Percentiles rank a stretch among this genome's conserved stretches.
phyloP scores from a whole-genome alignment of 2,888 invertebrate species.

The Drosophila nr. medialis region DNA sequence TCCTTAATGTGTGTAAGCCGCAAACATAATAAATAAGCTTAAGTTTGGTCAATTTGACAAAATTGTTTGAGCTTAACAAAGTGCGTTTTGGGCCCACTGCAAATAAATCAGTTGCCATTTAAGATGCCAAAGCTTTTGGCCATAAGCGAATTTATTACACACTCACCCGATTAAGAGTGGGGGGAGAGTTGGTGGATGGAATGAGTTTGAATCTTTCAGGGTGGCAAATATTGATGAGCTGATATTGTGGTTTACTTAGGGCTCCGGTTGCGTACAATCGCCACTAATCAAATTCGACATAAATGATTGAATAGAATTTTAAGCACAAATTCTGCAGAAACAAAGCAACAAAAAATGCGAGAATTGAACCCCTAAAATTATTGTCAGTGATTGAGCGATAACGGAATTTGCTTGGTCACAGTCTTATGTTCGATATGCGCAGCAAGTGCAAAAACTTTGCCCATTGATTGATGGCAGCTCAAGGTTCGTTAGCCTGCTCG shows the following conservation, averaged over 20 bases:
- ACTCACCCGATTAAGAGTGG: constrained; percentile 39
- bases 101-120: constrained; percentile 78
- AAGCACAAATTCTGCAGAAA: constrained; percentile 57
- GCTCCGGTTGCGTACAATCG: constrained; percentile 37
- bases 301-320: constrained; percentile 80
- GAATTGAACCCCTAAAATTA: constrained; percentile 5
- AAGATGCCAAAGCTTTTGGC: constrained; percentile 66
- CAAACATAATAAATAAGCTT: constrained; percentile 81
- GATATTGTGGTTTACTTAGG: constrained; percentile 49
- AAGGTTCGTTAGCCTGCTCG: constrained; percentile 53
- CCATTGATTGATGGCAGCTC: constrained; percentile 63
- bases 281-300: constrained; percentile 77
- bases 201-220: not conserved
- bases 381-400: constrained; percentile 75
- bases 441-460: constrained; percentile 50
- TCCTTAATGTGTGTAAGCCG: constrained; percentile 77
- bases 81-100: constrained; percentile 42
- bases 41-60: constrained; percentile 80
- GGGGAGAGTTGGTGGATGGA: not conserved
- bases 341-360: not conserved
- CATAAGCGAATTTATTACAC: constrained; percentile 76
- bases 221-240: constrained; percentile 67
- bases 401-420: constrained; percentile 29
- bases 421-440: constrained; percentile 52
- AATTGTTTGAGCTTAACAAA: constrained; percentile 75